Evolutionary conservation across 2,797 vertebrate genomes (phyloP).

Genomic region (Mionectes olivaceus): DNA sequence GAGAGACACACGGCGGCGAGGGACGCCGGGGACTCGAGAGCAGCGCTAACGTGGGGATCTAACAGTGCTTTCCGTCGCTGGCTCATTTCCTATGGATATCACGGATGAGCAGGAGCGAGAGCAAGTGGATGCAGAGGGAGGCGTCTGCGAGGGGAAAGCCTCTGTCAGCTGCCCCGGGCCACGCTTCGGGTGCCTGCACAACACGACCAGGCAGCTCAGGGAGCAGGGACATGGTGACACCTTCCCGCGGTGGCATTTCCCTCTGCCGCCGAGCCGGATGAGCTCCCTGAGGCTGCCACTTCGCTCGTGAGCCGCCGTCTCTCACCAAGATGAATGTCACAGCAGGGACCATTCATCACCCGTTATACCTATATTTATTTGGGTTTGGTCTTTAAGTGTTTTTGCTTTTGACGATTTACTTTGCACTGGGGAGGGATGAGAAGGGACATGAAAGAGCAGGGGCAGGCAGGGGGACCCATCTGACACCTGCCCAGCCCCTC

Average conservation of each 20-base stretch:
- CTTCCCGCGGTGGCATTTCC: background rate
- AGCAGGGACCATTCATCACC: background rate
- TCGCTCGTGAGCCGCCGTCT: background rate
- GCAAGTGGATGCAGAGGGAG: background rate
- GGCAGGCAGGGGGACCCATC: background rate
- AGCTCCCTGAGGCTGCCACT: background rate
- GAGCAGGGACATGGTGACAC: background rate
- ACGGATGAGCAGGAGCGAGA: background rate
- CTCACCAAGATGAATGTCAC: background rate
- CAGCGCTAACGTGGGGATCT: accelerated
- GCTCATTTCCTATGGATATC: background rate
- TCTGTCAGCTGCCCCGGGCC: accelerated
- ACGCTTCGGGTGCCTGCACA: background rate
- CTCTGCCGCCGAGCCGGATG: background rate
- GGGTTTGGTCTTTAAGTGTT: background rate
- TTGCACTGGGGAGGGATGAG: background rate
- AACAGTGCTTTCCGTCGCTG: background rate
- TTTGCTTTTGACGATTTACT: background rate
- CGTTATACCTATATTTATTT: background rate
- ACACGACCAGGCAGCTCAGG: background rate
- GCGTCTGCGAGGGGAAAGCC: accelerated
- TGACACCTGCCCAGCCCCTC: background rate
- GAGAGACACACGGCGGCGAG: background rate
- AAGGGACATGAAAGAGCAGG: background rate
- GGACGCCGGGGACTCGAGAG: background rate